Conservation (phyloP, 1,140 invertebrate species). For the Goniozus legneri region DNA sequence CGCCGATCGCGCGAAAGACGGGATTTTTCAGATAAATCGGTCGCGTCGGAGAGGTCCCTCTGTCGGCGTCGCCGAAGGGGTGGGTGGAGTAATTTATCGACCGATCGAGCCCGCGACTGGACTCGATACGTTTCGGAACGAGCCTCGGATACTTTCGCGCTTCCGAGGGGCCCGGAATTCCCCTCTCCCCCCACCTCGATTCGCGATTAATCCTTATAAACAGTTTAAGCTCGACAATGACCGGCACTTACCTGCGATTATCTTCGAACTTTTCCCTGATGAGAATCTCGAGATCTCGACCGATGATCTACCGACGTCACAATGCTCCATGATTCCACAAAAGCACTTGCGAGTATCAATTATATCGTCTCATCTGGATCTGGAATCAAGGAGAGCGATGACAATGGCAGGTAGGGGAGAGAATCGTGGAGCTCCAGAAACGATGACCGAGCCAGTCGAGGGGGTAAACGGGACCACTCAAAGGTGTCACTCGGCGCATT, state of each 20-base stretch:
- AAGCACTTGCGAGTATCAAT: too few species aligned
- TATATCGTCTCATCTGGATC: too few species aligned
- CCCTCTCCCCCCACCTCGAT: too few species aligned
- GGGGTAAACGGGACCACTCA: conserved; percentile 13
- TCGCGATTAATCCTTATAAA: too few species aligned
- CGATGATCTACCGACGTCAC: too few species aligned
- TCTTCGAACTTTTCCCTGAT: too few species aligned
- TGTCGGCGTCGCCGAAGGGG: neutral
- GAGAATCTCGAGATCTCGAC: too few species aligned
- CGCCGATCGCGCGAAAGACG: neutral
- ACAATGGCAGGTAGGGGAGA: conserved; percentile 3
- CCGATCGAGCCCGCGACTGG: conserved; percentile 12
- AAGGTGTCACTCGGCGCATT: conserved; percentile 29
- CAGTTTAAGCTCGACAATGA: too few species aligned
- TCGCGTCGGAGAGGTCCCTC: conserved; percentile 5
- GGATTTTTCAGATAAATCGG: conserved; percentile 19
- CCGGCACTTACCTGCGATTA: too few species aligned
- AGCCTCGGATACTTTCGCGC: neutral
- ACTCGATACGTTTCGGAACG: conserved; percentile 17
- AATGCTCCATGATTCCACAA: too few species aligned
- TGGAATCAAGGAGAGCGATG: neutral
- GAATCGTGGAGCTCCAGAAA: conserved; percentile 11
- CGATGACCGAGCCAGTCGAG: conserved; percentile 5
- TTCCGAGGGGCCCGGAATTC: too few species aligned
- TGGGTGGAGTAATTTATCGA: conserved; percentile 23